These are phyloP conservation scores for Hippasteria phrygiana DNA, from an alignment of 53 echinoderm and acorn worm genomes.

Conservation along the genomic window DNA sequence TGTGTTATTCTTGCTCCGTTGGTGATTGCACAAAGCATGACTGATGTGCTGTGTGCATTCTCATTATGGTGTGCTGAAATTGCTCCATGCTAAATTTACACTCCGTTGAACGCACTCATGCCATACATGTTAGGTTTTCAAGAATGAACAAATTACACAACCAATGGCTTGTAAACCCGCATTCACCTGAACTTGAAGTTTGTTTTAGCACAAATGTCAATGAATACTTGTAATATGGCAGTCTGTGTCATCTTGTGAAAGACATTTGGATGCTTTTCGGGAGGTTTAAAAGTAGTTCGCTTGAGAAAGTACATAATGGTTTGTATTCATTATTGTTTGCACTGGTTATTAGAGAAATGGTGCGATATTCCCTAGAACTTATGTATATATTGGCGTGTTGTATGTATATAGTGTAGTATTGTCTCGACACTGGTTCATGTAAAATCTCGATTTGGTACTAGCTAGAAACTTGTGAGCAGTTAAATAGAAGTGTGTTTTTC, in stretches of 20 bases:
- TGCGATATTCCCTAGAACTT: not conserved
- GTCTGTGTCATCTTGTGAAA: not conserved
- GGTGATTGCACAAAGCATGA: too few species aligned
- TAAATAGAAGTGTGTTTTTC: not conserved
- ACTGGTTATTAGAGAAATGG: not conserved
- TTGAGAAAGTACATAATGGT: not conserved
- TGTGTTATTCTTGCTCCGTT: too few species aligned
- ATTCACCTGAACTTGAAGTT: too few species aligned
- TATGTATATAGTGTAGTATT: conserved; percentile 5
- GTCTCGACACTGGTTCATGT: not conserved
- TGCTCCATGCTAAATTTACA: not conserved
- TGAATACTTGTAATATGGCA: not conserved
- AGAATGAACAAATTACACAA: too few species aligned
- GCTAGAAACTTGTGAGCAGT: not conserved
- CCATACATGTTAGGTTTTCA: too few species aligned
- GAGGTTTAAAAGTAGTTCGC: not conserved
- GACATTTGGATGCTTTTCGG: too few species aligned
- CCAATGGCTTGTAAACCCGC: too few species aligned
- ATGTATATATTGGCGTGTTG: conserved; percentile 33
- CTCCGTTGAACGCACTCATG: not conserved
- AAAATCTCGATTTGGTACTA: not conserved
- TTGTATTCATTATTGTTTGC: conserved; percentile 16
- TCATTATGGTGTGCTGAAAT: not conserved
- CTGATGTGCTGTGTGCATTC: too few species aligned
- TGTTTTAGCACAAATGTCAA: too few species aligned